Evolutionary conservation across 1,140 invertebrate genomes (phyloP).

Genomic region (Leptopilina clavipes): DNA sequence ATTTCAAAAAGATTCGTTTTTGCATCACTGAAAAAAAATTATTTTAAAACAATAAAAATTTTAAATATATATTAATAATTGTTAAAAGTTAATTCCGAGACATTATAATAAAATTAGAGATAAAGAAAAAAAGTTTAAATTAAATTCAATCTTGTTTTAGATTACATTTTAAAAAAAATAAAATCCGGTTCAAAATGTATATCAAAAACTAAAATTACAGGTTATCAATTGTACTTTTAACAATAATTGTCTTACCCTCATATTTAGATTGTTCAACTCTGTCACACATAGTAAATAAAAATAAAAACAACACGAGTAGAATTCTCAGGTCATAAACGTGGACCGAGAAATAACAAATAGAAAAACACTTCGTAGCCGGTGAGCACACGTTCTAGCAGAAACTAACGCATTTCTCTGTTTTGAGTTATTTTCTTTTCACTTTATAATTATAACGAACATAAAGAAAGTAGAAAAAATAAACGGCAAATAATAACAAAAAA

Average conservation of each 20-base stretch:
- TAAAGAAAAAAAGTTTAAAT: too few species aligned
- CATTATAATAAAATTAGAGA: too few species aligned
- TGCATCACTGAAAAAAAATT: not conserved
- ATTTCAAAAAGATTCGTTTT: constrained; percentile 1
- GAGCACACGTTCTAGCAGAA: not conserved
- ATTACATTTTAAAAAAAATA: not conserved
- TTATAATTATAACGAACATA: not conserved
- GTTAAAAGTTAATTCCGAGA: too few species aligned
- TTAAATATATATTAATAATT: too few species aligned
- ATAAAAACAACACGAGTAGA: constrained; percentile 1
- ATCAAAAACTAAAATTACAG: not conserved
- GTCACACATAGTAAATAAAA: constrained; percentile 18
- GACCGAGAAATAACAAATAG: not conserved
- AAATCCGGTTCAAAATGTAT: too few species aligned
- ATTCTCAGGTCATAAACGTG: not conserved
- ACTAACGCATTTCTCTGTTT: not conserved
- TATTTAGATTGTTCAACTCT: not conserved
- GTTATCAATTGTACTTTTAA: not conserved
- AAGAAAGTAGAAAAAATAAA: not conserved
- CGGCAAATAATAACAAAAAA: not conserved
- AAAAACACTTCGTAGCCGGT: constrained; percentile 20
- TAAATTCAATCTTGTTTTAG: too few species aligned
- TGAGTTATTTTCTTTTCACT: not conserved
- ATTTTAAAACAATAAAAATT: not conserved
- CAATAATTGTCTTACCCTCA: not conserved